Percentiles rank a stretch among this genome's conserved stretches.
Evolutionary conservation across 2,888 invertebrate genomes (phyloP).

Genomic region (Tachina lurida): DNA sequence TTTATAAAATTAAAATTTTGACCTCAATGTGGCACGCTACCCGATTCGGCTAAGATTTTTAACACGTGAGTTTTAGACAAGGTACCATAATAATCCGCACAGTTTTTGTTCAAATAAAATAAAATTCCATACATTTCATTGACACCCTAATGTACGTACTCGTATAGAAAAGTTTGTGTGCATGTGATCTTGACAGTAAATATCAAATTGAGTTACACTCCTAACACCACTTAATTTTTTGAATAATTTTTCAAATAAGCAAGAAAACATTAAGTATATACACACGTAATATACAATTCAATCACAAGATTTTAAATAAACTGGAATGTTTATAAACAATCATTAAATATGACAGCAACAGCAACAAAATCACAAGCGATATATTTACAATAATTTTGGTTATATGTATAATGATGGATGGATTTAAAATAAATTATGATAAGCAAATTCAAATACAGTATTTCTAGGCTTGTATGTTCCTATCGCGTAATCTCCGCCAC

Average conservation of each 20-base stretch:
- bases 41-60: too few relatives aligned
- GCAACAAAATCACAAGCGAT: slow-evolving; percentile 5
- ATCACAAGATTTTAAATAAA: slow-evolving; percentile 11
- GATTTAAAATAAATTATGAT: background rate
- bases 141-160: too few relatives aligned
- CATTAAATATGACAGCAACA: background rate
- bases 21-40: too few relatives aligned
- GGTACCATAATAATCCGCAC: too few relatives aligned
- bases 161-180: background rate
- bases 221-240: slow-evolving; percentile 10
- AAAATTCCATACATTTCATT: too few relatives aligned
- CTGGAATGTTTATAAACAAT: slow-evolving; percentile 38
- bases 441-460: background rate
- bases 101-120: too few relatives aligned
- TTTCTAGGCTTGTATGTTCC: too few relatives aligned
- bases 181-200: slow-evolving; percentile 46
- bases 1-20: too few relatives aligned
- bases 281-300: background rate
- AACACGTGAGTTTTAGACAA: too few relatives aligned
- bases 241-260: slow-evolving; percentile 32
- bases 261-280: slow-evolving; percentile 23
- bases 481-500: too few relatives aligned
- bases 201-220: slow-evolving; percentile 41
- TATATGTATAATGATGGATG: background rate
- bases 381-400: background rate